These are phyloP conservation scores for Cyprinodon diabolis DNA, from an alignment of 2,797 vertebrate genomes.

Conservation along the genomic window DNA sequence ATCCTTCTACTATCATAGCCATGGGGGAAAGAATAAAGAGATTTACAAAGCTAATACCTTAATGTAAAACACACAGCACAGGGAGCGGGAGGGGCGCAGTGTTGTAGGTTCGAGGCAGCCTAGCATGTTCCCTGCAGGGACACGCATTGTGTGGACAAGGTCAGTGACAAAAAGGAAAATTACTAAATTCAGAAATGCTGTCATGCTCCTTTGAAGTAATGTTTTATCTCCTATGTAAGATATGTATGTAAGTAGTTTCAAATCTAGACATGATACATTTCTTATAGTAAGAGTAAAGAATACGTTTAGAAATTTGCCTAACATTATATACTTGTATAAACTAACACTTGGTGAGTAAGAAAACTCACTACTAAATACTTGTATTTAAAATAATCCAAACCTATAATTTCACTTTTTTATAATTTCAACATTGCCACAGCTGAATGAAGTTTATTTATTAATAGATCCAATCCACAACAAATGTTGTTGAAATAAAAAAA, in stretches of 20 bases:
- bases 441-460: too few species aligned
- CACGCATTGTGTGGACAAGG: slow-evolving; percentile 26
- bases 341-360: too few species aligned
- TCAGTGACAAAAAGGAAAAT: slow-evolving; percentile 29
- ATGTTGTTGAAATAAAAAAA: too few species aligned
- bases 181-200: slow-evolving; percentile 18
- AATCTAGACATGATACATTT: not conserved
- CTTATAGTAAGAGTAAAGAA: not conserved
- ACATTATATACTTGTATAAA: too few species aligned
- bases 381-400: too few species aligned
- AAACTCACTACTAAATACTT: too few species aligned
- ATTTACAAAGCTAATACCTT: slow-evolving; percentile 41
- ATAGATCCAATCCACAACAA: too few species aligned
- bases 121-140: slow-evolving; percentile 5
- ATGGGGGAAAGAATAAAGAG: slow-evolving; percentile 6
- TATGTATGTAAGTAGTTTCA: not conserved
- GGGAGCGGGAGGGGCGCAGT: slow-evolving; percentile 24
- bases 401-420: too few species aligned
- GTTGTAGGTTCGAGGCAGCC: slow-evolving; percentile 5
- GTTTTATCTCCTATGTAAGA: not conserved
- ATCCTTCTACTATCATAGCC: slow-evolving; percentile 46
- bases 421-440: too few species aligned
- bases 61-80: slow-evolving; percentile 2
- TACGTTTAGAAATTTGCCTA: too few species aligned
- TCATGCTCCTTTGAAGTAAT: not conserved